Evolutionary conservation across 2,113 vertebrate genomes (phyloP), one percentile per base, ranked within the genome.

Genomic region (Tachuris rubrigastra): DNA sequence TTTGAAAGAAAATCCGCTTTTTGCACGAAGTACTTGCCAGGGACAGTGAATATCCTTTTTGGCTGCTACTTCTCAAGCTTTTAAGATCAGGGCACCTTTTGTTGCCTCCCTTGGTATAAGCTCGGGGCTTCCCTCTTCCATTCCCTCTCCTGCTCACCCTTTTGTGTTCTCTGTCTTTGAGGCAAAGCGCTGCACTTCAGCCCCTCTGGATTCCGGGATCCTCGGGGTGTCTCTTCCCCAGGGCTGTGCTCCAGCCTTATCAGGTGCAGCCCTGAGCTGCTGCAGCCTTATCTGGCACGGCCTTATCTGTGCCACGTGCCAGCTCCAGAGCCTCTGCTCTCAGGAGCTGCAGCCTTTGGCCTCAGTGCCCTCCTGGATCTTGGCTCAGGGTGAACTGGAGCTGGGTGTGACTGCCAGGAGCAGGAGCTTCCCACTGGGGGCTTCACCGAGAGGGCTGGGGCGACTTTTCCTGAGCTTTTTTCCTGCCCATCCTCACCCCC

Each of bases 381-480:
- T 39, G 49, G 67, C 50, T 76, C 24, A 18, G 25, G 33, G n/a
- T 49, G 15, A 79, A 49, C n/a, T 31, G 0, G 0, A 23, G 14
- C 68, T 46, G 68, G 2, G 2, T 39, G 44, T 4, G 27, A 6
- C 18, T 58, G 72, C 63, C 67, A 44, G 62, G 0, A 16, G 60
- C 0, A 0, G 55, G 37, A 60, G 31, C 56, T 7, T 44, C 31
- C 31, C 6, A 1, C 0, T 0, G 49, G 25, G 65, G 71, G 39
- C 63, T 53, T 53, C 53, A 4, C 1, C 0, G 1, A 13, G 35
- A 33, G 23, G 28, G 20, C 46, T 14, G 8, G 35, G 27, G 27
- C 62, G 44, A 63, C 17, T 44, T 82, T 56, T 73, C 44, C 58
- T 73, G 41, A 31, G 49, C 28, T 41, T 73, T 59, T 52, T 52